Percentiles rank a stretch among this genome's conserved stretches.
Evolutionary conservation across 2,113 vertebrate genomes (phyloP).

Genomic region (Bos javanicus): DNA sequence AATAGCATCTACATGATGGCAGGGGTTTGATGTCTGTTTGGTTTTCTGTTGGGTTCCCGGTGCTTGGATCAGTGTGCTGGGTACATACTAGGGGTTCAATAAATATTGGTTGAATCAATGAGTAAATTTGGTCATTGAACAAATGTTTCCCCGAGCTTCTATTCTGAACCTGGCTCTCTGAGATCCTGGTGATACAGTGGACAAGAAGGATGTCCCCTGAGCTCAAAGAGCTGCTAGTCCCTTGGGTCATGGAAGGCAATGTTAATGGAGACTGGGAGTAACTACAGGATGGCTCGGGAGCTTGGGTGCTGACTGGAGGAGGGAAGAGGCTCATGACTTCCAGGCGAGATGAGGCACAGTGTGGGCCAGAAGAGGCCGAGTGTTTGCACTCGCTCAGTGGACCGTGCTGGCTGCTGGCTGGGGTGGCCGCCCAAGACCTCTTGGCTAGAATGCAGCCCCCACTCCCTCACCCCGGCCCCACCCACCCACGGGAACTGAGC

Average conservation of each 20-base stretch:
- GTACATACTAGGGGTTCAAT: neutral
- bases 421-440: slow-evolving; percentile 6
- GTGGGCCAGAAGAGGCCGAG: neutral
- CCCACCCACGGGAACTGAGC: neutral
- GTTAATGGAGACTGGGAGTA: neutral
- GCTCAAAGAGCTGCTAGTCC: neutral
- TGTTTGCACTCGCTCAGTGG: neutral
- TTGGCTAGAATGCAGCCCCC: neutral
- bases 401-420: neutral
- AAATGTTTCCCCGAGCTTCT: neutral
- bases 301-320: neutral
- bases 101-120: neutral
- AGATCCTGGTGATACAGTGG: neutral
- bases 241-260: neutral
- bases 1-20: neutral
- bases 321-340: neutral
- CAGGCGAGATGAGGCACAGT: neutral
- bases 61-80: neutral
- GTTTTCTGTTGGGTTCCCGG: neutral
- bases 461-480: neutral
- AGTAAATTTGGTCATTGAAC: neutral
- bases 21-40: neutral
- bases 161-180: neutral
- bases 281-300: neutral
- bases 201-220: neutral